phyloP scores from a whole-genome alignment of 2,888 invertebrate genomes.

The Isoperla grammatica region DNA sequence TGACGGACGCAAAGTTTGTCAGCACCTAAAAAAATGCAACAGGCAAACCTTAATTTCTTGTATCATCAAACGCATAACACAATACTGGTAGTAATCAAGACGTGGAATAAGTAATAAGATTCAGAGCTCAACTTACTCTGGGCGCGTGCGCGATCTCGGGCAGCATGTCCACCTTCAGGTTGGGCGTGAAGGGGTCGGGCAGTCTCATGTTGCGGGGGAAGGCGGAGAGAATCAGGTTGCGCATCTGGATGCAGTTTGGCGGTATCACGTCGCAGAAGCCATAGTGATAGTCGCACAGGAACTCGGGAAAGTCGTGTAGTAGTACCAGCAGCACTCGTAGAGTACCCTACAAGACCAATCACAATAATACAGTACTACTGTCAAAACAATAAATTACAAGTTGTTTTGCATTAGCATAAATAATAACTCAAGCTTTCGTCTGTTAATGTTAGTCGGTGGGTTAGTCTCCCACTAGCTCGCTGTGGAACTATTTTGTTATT shows the following conservation, averaged over 20 bases:
- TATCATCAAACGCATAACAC: no score
- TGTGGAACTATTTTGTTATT: no score
- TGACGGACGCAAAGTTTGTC: conserved; percentile 79
- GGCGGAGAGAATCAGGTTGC: conserved; percentile 95
- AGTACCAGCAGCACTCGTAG: conserved; percentile 89
- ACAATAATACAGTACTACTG: no score
- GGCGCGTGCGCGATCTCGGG: conserved; percentile 85
- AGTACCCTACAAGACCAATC: conserved; percentile 57
- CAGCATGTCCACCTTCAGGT: conserved; percentile 88
- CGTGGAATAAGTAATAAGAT: no score
- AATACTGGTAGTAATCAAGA: no score
- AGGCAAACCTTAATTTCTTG: no score
- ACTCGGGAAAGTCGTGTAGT: conserved; percentile 98
- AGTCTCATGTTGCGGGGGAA: conserved; percentile 97
- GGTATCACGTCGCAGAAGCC: conserved; percentile 99
- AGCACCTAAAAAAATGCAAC: conserved; percentile 38
- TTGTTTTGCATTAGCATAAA: no score
- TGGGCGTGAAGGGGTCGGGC: conserved; percentile 98
- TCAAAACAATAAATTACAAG: no score
- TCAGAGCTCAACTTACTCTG: conserved; percentile 63
- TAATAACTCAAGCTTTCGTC: no score
- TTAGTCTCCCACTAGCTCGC: no score
- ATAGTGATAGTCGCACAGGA: conserved; percentile 98
- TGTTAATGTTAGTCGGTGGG: no score
- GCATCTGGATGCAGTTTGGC: conserved; percentile 96